A percentile compares a stretch with the other conserved stretches of the same genome.
phyloP scores from a whole-genome alignment of 2,888 invertebrate genomes.

The Drepanosiphum platanoidis region DNA sequence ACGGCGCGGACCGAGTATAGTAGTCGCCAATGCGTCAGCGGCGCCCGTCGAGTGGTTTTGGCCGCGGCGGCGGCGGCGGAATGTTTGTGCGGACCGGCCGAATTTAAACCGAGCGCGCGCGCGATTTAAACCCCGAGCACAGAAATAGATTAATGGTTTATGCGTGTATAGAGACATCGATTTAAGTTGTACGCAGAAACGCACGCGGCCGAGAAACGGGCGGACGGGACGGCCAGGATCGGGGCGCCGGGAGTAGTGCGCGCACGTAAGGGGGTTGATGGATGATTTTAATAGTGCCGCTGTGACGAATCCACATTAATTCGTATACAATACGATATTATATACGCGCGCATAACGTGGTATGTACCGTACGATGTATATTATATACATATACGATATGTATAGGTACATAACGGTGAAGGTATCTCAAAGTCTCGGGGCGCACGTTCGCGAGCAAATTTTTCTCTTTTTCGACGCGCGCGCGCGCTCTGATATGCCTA shows the following conservation, averaged over 20 bases:
- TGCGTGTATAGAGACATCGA: constrained; percentile 22
- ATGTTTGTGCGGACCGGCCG: constrained; percentile 13
- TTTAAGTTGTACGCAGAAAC: background rate
- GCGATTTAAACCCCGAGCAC: background rate
- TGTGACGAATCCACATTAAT: constrained; percentile 17
- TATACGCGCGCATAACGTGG: too few relatives aligned
- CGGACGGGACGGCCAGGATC: background rate
- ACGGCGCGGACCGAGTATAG: constrained; percentile 15
- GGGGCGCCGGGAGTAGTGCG: background rate
- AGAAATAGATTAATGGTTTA: constrained; percentile 46
- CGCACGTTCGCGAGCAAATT: too few relatives aligned
- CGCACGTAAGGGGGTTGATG: constrained; percentile 10
- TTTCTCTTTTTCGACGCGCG: too few relatives aligned
- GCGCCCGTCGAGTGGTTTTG: constrained; percentile 39
- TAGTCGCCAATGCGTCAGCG: constrained; percentile 34
- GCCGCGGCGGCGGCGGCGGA: constrained; percentile 15
- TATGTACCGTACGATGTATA: too few relatives aligned
- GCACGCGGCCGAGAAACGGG: background rate
- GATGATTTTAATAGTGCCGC: constrained; percentile 22
- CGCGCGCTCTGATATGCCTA: too few relatives aligned
- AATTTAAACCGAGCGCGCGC: background rate
- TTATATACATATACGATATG: background rate
- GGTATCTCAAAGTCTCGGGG: background rate
- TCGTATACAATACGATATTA: too few relatives aligned
- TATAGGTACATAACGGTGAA: background rate